Evolutionary conservation across 2,888 invertebrate species (phyloP).

Genomic region (Himalopsyche japonica): DNA sequence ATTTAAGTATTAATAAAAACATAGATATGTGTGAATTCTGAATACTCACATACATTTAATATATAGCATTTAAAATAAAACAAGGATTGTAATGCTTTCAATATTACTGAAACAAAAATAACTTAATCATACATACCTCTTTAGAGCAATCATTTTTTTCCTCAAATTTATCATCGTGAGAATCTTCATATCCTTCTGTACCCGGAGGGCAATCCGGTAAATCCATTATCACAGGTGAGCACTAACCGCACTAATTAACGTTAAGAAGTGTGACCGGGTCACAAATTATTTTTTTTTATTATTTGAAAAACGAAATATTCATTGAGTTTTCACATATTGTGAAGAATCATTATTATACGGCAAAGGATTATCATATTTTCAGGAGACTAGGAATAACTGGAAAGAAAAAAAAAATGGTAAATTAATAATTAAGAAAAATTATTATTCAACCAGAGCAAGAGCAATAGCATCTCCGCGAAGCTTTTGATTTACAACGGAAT

Average conservation of each 20-base stretch:
- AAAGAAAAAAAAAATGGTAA: neutral
- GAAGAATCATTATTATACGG: neutral
- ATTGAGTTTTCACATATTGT: neutral
- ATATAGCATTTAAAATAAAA: neutral
- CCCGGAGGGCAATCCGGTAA: neutral
- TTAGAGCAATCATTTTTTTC: neutral
- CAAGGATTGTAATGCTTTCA: neutral
- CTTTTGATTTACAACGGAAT: no score
- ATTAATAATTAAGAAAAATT: neutral
- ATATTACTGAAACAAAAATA: neutral
- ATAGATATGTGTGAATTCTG: neutral
- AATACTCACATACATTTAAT: neutral
- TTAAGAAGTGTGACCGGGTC: neutral
- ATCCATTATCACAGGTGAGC: neutral
- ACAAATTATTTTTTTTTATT: neutral
- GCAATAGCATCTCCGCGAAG: no score
- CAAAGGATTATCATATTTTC: neutral
- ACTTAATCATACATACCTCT: neutral
- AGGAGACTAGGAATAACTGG: neutral
- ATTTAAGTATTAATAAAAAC: no score
- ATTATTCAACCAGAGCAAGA: neutral
- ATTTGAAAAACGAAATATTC: neutral
- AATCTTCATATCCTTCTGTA: neutral
- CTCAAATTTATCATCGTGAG: neutral
- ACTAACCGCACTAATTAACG: neutral